phyloP scores from a whole-genome alignment of 2,113 vertebrate species.

The Rhinichthys klamathensis region DNA sequence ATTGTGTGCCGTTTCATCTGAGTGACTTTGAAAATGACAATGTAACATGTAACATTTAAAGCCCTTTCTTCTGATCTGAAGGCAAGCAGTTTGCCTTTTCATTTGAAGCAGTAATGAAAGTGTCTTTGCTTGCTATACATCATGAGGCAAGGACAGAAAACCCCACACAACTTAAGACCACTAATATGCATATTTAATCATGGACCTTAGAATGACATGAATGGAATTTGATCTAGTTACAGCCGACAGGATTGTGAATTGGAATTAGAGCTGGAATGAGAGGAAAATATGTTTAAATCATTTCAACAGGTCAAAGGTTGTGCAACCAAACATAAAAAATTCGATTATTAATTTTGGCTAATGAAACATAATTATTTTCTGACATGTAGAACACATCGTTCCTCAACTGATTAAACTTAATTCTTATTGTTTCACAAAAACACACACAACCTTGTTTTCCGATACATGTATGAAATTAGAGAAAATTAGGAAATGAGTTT shows the following conservation, averaged over 20 bases:
- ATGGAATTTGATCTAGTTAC: background rate
- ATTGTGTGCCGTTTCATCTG: background rate
- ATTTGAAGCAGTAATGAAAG: background rate
- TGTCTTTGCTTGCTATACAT: background rate
- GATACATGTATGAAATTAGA: no score
- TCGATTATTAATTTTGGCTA: background rate
- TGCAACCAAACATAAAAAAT: background rate
- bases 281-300: background rate
- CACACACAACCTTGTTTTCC: no score
- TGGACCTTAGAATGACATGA: background rate
- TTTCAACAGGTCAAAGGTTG: background rate
- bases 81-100: background rate
- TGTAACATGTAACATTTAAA: background rate
- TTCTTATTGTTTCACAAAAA: no score
- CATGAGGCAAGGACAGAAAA: background rate
- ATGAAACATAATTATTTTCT: background rate
- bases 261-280: background rate
- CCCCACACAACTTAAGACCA: background rate
- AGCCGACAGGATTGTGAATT: background rate
- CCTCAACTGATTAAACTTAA: no score
- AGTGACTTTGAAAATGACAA: constrained; percentile 9
- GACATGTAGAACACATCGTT: no score
- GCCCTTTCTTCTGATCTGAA: background rate
- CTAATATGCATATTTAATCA: background rate
- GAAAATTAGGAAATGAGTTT: no score